Conservation (phyloP, 2,797 vertebrate genomes). For the Notoglanidium macrostoma region DNA sequence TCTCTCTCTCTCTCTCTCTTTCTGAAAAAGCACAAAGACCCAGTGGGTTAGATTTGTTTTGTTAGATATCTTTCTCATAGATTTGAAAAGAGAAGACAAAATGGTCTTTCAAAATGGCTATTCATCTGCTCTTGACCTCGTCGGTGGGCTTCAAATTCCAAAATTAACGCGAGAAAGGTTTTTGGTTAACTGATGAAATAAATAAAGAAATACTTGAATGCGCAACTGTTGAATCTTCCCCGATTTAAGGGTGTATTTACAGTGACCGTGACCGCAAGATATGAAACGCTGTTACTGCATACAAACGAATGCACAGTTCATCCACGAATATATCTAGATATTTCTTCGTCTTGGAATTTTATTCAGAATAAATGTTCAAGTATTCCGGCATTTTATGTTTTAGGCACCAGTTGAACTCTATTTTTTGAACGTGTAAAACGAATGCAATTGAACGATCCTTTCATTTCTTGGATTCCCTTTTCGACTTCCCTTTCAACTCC, state of each 20-base stretch:
- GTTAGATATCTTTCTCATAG: neutral
- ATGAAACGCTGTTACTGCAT: constrained; percentile 9
- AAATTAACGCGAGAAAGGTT: constrained; percentile 1
- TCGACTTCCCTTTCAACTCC: neutral
- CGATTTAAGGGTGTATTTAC: neutral
- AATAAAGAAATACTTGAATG: too few relatives aligned
- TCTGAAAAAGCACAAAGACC: constrained; percentile 47
- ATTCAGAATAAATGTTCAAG: constrained; percentile 41
- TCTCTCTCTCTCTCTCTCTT: constrained; percentile 58
- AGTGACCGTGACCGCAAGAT: neutral
- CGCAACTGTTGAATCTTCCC: constrained; percentile 24
- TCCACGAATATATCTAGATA: constrained; percentile 38
- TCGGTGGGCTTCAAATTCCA: neutral
- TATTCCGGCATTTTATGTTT: too few relatives aligned
- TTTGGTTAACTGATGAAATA: constrained; percentile 6
- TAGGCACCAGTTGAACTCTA: too few relatives aligned
- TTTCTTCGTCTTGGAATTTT: constrained; percentile 24
- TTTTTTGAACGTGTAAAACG: too few relatives aligned
- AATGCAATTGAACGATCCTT: neutral
- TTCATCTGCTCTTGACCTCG: constrained; percentile 26
- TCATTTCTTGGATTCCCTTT: too few relatives aligned
- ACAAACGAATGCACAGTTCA: constrained; percentile 17
- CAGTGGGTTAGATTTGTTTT: constrained; percentile 35
- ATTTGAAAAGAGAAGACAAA: constrained; percentile 29
- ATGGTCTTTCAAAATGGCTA: constrained; percentile 18